Evolutionary conservation across 1,140 invertebrate genomes (phyloP).

Genomic region (Meteorus sp.): DNA sequence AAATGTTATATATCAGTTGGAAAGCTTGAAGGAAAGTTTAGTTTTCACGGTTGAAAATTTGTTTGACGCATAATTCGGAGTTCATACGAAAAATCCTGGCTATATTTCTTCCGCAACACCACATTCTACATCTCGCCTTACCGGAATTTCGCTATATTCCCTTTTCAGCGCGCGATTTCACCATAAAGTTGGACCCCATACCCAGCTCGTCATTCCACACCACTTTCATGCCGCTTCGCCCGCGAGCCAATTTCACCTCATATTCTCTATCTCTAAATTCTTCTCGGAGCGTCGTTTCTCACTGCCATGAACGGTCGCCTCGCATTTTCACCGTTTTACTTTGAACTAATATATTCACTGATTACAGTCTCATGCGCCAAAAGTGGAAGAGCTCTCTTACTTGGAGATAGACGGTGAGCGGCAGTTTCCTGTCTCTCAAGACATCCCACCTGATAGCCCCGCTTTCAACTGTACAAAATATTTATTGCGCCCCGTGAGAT

Average conservation of each 20-base stretch:
- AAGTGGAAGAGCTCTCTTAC: conserved; percentile 1
- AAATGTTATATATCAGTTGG: conserved; percentile 12
- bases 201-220: too few relatives aligned
- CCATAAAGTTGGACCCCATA: neutral
- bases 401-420: neutral
- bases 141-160: conserved; percentile 6
- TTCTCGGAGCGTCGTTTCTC: neutral
- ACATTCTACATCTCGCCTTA: conserved; percentile 5
- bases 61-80: conserved; percentile 44
- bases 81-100: conserved; percentile 34
- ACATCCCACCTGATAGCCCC: neutral
- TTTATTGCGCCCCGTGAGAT: neutral
- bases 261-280: neutral
- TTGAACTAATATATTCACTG: conserved; percentile 2
- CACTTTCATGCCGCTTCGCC: too few relatives aligned
- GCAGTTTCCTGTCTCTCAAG: neutral
- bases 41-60: conserved; percentile 47
- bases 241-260: neutral
- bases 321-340: neutral
- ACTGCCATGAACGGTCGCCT: neutral
- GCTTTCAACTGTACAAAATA: neutral
- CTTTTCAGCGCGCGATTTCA: conserved; percentile 1
- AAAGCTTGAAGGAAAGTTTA: conserved; percentile 42
- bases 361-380: neutral
- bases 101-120: conserved; percentile 33